These are phyloP conservation scores for Periphyllus acericola DNA, from an alignment of 2,888 invertebrate genomes.

Conservation along the genomic window DNA sequence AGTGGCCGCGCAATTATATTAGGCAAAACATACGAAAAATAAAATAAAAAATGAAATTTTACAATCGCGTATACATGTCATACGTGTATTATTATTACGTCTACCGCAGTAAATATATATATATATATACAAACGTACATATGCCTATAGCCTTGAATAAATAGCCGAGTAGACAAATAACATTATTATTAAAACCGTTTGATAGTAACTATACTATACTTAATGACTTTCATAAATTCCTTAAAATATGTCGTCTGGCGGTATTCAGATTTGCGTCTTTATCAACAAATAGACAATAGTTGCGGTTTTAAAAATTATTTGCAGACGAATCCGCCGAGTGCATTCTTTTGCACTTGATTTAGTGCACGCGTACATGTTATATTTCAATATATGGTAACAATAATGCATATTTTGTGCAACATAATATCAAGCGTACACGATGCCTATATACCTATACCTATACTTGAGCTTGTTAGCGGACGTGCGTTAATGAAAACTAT, in stretches of 20 bases:
- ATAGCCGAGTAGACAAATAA: constrained; percentile 28
- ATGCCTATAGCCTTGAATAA: constrained; percentile 31
- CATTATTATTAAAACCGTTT: not conserved
- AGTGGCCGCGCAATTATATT: not conserved
- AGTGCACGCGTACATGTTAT: not conserved
- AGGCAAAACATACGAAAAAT: not conserved
- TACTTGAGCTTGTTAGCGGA: too few species aligned
- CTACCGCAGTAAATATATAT: not conserved
- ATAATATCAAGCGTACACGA: too few species aligned
- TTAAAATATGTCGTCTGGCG: not conserved
- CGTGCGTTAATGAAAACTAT: too few species aligned
- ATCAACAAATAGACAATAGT: not conserved
- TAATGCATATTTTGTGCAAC: too few species aligned
- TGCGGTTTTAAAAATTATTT: not conserved
- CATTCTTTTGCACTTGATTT: not conserved
- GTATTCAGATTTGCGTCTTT: not conserved
- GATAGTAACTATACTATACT: not conserved
- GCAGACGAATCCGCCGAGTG: not conserved
- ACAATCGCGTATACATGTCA: not conserved
- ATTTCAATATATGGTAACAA: too few species aligned
- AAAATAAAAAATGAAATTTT: not conserved
- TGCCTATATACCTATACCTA: too few species aligned
- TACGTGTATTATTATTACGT: not conserved
- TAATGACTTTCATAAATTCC: constrained; percentile 4
- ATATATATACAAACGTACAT: too few species aligned